A percentile compares a stretch with the other conserved stretches of the same genome.
phyloP scores from a whole-genome alignment of 2,797 vertebrate species.

The Emys orbicularis region DNA sequence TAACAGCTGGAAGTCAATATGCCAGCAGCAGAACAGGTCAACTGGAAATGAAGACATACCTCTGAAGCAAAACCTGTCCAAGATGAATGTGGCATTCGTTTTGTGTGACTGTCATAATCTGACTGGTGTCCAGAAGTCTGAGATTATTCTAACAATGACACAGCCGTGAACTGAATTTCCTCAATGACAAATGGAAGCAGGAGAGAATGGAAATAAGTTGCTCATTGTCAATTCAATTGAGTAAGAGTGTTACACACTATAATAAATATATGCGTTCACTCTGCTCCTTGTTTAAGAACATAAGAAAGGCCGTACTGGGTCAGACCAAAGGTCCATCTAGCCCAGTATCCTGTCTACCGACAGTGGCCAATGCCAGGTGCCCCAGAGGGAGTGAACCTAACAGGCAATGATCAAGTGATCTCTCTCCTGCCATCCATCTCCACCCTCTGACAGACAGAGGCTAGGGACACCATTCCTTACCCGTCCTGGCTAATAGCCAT shows the following conservation, averaged over 20 bases:
- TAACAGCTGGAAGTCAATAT: not conserved
- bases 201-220: not conserved
- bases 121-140: constrained; percentile 40
- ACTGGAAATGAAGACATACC: not conserved
- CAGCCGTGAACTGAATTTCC: constrained; percentile 7
- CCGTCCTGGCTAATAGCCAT: too few relatives aligned
- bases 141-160: constrained; percentile 45
- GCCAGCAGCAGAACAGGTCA: not conserved
- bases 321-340: too few relatives aligned
- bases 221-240: not conserved
- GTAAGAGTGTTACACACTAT: not conserved
- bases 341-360: too few relatives aligned
- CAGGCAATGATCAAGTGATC: too few relatives aligned
- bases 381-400: too few relatives aligned
- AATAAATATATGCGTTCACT: not conserved
- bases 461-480: too few relatives aligned
- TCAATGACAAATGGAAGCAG: constrained; percentile 28
- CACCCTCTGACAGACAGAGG: too few relatives aligned
- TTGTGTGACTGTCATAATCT: constrained; percentile 37
- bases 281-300: not conserved
- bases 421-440: too few relatives aligned
- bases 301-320: too few relatives aligned
- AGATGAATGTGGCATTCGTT: not conserved
- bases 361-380: too few relatives aligned
- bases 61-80: not conserved